These are phyloP conservation scores for Macrosteles quadrilineatus DNA, from an alignment of 1,140 invertebrate species.

Conservation along the genomic window DNA sequence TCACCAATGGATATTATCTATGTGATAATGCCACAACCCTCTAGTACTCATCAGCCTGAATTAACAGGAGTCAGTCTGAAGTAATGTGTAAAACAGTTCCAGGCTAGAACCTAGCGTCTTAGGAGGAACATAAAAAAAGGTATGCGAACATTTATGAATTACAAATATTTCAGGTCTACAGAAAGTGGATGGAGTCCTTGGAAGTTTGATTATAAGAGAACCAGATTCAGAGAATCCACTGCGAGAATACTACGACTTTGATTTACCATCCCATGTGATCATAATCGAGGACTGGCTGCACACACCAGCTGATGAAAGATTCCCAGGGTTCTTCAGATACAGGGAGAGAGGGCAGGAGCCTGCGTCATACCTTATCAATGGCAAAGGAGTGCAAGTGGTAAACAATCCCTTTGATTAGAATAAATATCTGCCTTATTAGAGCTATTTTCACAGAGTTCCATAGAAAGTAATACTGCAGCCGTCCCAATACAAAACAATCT, in stretches of 20 bases:
- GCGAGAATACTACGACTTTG: conserved; percentile 52
- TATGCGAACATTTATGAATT: too few species aligned
- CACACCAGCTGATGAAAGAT: conserved; percentile 41
- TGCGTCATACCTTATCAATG: conserved; percentile 54
- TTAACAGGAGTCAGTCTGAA: too few species aligned
- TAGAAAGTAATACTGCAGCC: too few species aligned
- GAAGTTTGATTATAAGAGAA: conserved; percentile 52
- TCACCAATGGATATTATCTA: too few species aligned
- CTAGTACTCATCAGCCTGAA: too few species aligned
- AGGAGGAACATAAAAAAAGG: too few species aligned
- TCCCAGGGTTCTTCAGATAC: not conserved
- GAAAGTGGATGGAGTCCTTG: conserved; percentile 45
- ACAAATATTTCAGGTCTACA: conserved; percentile 41
- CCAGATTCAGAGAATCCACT: conserved; percentile 46
- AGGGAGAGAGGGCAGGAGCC: conserved; percentile 46
- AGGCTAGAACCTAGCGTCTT: too few species aligned
- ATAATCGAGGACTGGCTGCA: conserved; percentile 57
- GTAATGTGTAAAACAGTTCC: too few species aligned
- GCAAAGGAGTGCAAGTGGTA: conserved; percentile 45
- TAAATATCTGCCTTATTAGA: not conserved
- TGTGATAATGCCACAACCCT: too few species aligned
- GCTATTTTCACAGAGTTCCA: not conserved
- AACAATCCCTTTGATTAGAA: not conserved
- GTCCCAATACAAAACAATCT: too few species aligned
- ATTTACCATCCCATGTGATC: conserved; percentile 55